Evolutionary conservation across 2,797 vertebrate genomes (phyloP), one percentile per base, ranked within the genome.

Genomic region (Xiphorhynchus erythropygius): DNA sequence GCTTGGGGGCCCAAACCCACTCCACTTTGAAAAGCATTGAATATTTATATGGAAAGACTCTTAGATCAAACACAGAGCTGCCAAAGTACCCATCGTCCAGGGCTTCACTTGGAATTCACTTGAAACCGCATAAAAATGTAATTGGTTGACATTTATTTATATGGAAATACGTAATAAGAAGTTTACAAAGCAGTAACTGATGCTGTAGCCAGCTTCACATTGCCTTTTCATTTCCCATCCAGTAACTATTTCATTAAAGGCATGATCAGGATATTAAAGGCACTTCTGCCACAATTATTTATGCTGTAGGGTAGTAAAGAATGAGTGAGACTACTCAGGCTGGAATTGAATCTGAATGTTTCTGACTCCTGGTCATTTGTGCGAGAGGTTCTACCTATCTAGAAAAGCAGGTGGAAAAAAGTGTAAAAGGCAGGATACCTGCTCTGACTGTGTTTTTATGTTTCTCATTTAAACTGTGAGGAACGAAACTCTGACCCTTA

Each of bases 71-170:
- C 39, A 79, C 68, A 94, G 69, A 91, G 64, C 83, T 89, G 81
- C 89, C 92, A 95, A 84, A 86, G 73, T 53, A 87, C 16, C 14
- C 92, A 84, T 57, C 11, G 3, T 82, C 84, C n/a, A 37, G 69
- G 65, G 56, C 63, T 92, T 65, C 28, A 18, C 73, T 63, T 85
- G 60, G 65, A 90, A 89, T 62, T 87, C 83, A 76, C 81, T 87
- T 88, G 76, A 90, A 95, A 84, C 9, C 11, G 63, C 85, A 95
- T 89, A 93, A 87, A 94, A 95, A 96, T 52, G 49, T 69, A 96
- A 96, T 69, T 5, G 0, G 49, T 78, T 91, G 92, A 89, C 18
- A 3, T 10, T 27, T 71, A 76, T 90, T 97, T 96, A 88, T 89
- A 96, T 10, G 41, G 78, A 96, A 97, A 96, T 42, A 77, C 50